Conservation (phyloP, 2,888 invertebrate species). For the Dioctria rufipes region DNA sequence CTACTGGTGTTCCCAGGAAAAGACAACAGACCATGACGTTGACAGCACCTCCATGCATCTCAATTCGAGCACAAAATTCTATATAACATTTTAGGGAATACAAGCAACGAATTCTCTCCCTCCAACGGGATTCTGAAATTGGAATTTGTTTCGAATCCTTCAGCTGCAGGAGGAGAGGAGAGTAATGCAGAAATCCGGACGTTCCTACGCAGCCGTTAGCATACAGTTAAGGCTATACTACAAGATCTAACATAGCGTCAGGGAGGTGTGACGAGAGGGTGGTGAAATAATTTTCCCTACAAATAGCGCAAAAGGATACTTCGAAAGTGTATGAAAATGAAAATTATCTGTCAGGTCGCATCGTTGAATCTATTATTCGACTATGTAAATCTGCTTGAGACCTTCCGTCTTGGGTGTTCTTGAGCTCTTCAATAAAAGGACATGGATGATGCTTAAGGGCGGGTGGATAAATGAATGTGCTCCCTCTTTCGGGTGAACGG, state of each 20-base stretch:
- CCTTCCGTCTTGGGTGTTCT: constrained; percentile 46
- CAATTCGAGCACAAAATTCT: constrained; percentile 50
- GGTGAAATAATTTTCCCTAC: constrained; percentile 42
- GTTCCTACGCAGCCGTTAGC: neutral
- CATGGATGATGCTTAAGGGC: constrained; percentile 26
- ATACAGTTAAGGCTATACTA: neutral
- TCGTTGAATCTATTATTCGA: constrained; percentile 57
- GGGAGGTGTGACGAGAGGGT: neutral
- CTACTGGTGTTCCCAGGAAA: constrained; percentile 17
- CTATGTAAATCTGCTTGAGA: constrained; percentile 57
- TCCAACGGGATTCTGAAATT: constrained; percentile 8
- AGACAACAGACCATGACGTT: constrained; percentile 51
- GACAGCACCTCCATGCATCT: constrained; percentile 46
- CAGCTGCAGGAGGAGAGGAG: constrained; percentile 13
- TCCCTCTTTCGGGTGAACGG: constrained; percentile 49
- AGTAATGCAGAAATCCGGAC: neutral
- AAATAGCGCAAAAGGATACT: constrained; percentile 52
- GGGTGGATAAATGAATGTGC: constrained; percentile 31
- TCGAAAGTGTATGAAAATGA: constrained; percentile 55
- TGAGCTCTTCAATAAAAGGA: constrained; percentile 21
- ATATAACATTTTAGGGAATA: constrained; percentile 30
- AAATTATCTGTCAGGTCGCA: constrained; percentile 58
- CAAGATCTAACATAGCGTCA: constrained; percentile 1
- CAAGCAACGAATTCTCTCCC: neutral
- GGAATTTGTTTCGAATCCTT: constrained; percentile 5